These are phyloP conservation scores for Podargus strigoides DNA, from an alignment of 2,797 vertebrate genomes.

Conservation along the genomic window DNA sequence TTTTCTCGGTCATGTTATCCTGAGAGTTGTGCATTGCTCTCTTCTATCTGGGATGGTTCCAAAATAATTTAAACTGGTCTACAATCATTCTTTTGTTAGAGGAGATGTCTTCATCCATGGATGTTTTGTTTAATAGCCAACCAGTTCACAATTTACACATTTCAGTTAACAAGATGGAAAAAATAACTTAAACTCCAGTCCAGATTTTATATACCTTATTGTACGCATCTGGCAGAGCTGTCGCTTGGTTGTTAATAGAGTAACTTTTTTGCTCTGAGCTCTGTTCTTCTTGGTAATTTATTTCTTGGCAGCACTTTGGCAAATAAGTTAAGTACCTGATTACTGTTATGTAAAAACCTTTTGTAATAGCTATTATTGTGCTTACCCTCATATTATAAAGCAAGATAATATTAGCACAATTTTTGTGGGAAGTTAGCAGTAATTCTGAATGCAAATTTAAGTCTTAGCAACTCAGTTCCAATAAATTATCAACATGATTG, in stretches of 20 bases:
- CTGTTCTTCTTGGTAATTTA: not conserved
- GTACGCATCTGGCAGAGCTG: not conserved
- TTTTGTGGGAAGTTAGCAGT: not conserved
- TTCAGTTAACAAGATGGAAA: conserved; percentile 10
- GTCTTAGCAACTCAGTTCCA: not conserved
- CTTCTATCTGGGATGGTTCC: conserved; percentile 19
- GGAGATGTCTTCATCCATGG: not conserved
- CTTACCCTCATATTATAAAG: not conserved
- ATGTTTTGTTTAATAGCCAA: conserved; percentile 39
- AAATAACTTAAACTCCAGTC: conserved; percentile 19
- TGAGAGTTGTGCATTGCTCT: conserved; percentile 23
- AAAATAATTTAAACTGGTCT: conserved; percentile 29
- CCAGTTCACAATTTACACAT: conserved; percentile 36
- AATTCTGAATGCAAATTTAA: not conserved
- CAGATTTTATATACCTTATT: not conserved
- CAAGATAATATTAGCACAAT: not conserved
- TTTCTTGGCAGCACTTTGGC: not conserved
- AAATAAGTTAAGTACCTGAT: not conserved
- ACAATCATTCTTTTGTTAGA: conserved; percentile 60
- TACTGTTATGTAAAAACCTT: not conserved
- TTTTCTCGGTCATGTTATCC: not conserved
- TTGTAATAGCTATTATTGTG: not conserved
- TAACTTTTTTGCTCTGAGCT: not conserved
- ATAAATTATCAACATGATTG: not conserved
- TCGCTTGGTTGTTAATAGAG: not conserved